Conservation (phyloP, 2,113 vertebrate genomes). For the Ardeotis arabs region DNA sequence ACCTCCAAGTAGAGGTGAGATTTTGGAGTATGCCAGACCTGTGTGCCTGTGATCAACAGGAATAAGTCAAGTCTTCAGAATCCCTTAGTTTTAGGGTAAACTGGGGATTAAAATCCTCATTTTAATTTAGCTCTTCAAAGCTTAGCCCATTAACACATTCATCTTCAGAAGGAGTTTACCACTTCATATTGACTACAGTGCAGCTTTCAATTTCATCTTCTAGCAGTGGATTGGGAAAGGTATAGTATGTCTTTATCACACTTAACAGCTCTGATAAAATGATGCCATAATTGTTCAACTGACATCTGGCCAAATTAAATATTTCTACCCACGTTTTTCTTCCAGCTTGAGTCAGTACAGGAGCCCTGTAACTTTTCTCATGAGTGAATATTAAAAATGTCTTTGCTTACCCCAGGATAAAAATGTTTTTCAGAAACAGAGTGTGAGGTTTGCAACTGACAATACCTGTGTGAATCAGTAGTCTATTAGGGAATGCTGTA, state of each 20-base stretch:
- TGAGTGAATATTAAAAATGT: neutral
- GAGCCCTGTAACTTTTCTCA: neutral
- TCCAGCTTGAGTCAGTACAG: neutral
- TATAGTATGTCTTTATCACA: neutral
- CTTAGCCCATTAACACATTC: neutral
- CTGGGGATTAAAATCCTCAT: too few species aligned
- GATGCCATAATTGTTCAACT: neutral
- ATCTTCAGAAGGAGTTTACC: neutral
- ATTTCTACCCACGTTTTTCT: neutral
- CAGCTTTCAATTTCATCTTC: neutral
- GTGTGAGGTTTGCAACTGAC: neutral
- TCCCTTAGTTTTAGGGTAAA: neutral
- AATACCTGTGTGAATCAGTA: neutral
- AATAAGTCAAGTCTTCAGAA: neutral
- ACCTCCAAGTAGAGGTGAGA: neutral
- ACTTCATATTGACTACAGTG: neutral
- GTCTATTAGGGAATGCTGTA: too few species aligned
- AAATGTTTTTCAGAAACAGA: neutral
- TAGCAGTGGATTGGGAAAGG: neutral
- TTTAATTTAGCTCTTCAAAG: neutral
- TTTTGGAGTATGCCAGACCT: neutral
- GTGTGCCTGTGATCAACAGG: neutral
- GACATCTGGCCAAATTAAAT: neutral
- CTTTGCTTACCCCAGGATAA: neutral
- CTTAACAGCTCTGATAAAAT: neutral